These are phyloP conservation scores for Aurelia aurita DNA, from an alignment of 30 jellyfish, hydroid and myxozoan genomes.

Conservation along the genomic window DNA sequence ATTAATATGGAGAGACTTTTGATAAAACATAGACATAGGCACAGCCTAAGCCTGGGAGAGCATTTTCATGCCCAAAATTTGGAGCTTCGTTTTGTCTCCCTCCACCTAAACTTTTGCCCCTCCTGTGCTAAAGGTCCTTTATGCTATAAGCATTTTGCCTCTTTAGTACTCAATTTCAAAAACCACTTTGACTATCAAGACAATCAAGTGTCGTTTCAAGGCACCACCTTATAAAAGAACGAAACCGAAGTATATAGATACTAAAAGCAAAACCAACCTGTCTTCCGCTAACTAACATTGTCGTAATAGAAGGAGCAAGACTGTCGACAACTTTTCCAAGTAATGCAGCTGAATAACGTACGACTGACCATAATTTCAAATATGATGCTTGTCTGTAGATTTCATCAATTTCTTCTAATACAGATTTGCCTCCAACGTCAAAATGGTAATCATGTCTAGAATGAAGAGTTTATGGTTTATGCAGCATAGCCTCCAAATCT, in stretches of 20 bases:
- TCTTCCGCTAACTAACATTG: constrained; percentile 94
- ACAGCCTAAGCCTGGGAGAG: no score
- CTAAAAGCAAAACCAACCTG: constrained; percentile 56
- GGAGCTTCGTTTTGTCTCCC: no score
- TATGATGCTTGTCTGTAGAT: constrained; percentile 84
- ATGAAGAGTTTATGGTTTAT: no score
- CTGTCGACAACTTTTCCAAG: constrained; percentile 94
- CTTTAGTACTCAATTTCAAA: no score
- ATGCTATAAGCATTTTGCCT: no score
- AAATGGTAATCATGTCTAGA: constrained; percentile 70
- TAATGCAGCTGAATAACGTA: constrained; percentile 91
- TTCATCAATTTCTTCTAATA: constrained; percentile 80
- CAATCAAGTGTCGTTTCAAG: neutral
- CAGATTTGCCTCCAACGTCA: constrained; percentile 50
- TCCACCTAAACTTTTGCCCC: no score
- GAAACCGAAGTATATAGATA: neutral
- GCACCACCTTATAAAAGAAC: no score
- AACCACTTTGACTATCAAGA: neutral
- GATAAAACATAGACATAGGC: no score
- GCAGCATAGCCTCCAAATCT: no score
- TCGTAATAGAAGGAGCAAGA: constrained; percentile 95
- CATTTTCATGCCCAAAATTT: no score
- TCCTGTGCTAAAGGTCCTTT: no score
- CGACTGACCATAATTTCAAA: constrained; percentile 91
- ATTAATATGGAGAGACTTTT: neutral